Base-by-base conservation (phyloP, 2,113 vertebrate genomes). In the Rhegmatorhina hoffmannsi region DNA sequence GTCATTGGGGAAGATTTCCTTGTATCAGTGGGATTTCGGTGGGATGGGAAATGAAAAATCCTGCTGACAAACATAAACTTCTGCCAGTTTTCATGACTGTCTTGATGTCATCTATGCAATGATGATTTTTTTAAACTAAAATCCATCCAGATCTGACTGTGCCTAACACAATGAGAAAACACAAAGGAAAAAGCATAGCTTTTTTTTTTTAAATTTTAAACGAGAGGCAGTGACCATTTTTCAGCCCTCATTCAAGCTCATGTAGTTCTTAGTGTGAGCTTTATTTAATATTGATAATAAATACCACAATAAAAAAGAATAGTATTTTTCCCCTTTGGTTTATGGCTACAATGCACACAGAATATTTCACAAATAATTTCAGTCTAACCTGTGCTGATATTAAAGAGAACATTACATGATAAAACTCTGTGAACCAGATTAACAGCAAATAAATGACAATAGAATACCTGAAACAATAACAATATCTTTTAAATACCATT, bases 51-150 rank as follows among this genome's bases (percentile, higher is more conserved):
- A 55, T 8, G 28, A 89, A 52, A 84, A 94, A 53, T 59, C 10
- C 24, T 38, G 10, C 21, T 36, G 36, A 8, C 24, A 28, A 72
- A 36, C 20, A 23, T 26, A n/a, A 59, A 59, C 11, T 43, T 26
- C 25, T 64, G 46, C 19, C 2, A 1, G 13, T 33, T 87, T 55
- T 40, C 2, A 0, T 25, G 6, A 17, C 38, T 33, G 26, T 62
- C n/a, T 36, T 60, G 47, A 62, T 69, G 20, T 62, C 47, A 62
- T 62, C 13, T 33, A 34, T 25, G 26, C 55, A 36, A 13, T 6
- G 15, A 25, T 3, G 3, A 14, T 36, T 68, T 44, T 14, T 23
- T 2, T 1, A 52, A 50, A 49, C 19, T 73, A 25, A 91, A 76
- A 60, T 29, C 19, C 10, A 10, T 13, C 11, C 7, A 69, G 28